These are phyloP conservation scores for Coranthus polyacanthus DNA, from an alignment of 2,797 vertebrate genomes.

Conservation along the genomic window DNA sequence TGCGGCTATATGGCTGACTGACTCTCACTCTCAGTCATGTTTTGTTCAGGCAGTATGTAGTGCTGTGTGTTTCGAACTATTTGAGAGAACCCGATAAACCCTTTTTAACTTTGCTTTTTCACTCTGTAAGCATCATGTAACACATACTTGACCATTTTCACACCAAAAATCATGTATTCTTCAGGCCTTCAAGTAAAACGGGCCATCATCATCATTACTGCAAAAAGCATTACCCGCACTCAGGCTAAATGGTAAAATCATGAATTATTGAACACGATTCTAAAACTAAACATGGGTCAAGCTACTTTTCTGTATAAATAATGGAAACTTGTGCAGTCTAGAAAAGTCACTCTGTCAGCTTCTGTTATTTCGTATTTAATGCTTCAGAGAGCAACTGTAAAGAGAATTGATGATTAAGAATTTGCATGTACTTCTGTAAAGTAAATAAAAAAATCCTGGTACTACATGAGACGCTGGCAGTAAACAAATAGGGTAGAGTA, in stretches of 20 bases:
- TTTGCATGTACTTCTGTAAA: not conserved
- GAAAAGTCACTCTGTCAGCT: not conserved
- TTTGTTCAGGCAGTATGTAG: conserved; percentile 1
- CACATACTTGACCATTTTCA: conserved; percentile 12
- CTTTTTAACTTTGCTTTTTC: not conserved
- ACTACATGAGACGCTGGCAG: not conserved
- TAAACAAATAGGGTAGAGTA: not conserved
- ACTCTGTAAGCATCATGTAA: conserved; percentile 13
- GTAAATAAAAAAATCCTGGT: not conserved
- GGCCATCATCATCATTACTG: conserved; percentile 64
- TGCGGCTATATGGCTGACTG: not conserved
- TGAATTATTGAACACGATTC: conserved; percentile 61
- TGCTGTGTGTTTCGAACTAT: not conserved
- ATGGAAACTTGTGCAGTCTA: conserved; percentile 35
- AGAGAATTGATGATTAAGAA: not conserved
- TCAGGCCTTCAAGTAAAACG: conserved; percentile 26
- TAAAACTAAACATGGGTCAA: conserved; percentile 50
- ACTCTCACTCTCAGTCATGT: not conserved
- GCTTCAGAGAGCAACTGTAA: not conserved
- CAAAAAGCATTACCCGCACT: conserved; percentile 60
- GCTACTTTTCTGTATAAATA: conserved; percentile 50
- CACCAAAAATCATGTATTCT: conserved; percentile 9
- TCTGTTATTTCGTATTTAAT: conserved; percentile 5
- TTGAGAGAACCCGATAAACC: not conserved
- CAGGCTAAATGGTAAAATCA: conserved; percentile 49